These are phyloP conservation scores for Clytia hemisphaerica DNA, from an alignment of 30 jellyfish, hydroid and myxozoan genomes.

Conservation along the genomic window DNA sequence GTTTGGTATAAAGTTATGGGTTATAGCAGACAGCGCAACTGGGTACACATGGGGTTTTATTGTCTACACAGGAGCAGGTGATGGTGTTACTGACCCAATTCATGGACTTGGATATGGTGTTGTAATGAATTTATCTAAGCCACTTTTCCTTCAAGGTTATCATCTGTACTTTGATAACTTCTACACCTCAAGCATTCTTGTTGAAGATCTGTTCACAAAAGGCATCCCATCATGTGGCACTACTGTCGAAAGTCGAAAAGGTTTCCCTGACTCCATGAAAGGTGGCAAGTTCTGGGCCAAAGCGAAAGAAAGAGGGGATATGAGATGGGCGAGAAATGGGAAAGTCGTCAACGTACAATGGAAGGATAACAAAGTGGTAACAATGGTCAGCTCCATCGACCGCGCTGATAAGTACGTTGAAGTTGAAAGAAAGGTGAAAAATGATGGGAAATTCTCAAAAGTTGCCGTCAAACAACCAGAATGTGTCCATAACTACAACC, in stretches of 20 bases:
- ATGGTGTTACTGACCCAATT: constrained; percentile 8
- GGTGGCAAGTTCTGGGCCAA: constrained; percentile 35
- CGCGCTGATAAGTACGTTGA: constrained; percentile 1
- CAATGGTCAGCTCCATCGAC: no score
- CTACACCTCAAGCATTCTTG: constrained; percentile 20
- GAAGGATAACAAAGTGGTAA: no score
- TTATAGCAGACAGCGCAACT: constrained; percentile 28
- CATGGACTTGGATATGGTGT: constrained; percentile 25
- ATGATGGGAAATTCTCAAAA: neutral
- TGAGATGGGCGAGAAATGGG: constrained; percentile 25
- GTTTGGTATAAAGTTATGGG: constrained; percentile 40
- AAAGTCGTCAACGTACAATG: no score
- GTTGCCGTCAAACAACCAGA: constrained; percentile 29
- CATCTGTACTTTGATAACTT: constrained; percentile 21
- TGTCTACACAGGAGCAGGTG: constrained; percentile 35
- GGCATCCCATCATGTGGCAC: constrained; percentile 31
- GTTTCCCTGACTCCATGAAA: constrained; percentile 31
- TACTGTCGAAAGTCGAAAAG: constrained; percentile 6
- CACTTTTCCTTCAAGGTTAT: constrained; percentile 21
- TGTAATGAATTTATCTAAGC: constrained; percentile 13
- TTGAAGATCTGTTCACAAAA: neutral
- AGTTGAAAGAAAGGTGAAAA: neutral
- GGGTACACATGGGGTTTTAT: constrained; percentile 35
- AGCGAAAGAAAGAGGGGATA: constrained; percentile 16
- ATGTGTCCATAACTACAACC: constrained; percentile 16